A percentile compares a stretch with the other conserved stretches of the same genome.
Evolutionary conservation across 2,888 invertebrate species (phyloP).

Genomic region (Nephrotoma appendiculata): DNA sequence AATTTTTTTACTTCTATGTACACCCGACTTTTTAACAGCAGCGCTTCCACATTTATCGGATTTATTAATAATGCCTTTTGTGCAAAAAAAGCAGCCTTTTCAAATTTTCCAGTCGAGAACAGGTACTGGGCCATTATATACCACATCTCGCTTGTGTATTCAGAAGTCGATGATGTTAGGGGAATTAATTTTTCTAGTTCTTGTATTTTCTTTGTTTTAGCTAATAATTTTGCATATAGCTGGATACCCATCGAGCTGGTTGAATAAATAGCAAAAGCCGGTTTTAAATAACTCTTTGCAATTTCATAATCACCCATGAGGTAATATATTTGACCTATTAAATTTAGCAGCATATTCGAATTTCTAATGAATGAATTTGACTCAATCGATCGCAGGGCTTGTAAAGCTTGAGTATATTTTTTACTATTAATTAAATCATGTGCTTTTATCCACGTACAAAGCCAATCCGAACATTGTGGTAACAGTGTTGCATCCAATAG

Average conservation of each 20-base stretch:
- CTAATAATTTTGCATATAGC: conserved; percentile 44
- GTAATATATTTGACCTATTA: conserved; percentile 58
- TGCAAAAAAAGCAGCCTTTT: conserved; percentile 55
- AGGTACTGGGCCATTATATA: conserved; percentile 60
- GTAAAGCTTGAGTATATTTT: conserved; percentile 52
- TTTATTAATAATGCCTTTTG: conserved; percentile 54
- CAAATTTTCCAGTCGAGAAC: conserved; percentile 40
- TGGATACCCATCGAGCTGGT: conserved; percentile 45
- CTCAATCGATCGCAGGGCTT: conserved; percentile 50
- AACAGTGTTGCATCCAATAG: conserved; percentile 39
- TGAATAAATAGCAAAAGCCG: conserved; percentile 35
- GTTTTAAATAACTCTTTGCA: conserved; percentile 36
- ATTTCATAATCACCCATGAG: conserved; percentile 53
- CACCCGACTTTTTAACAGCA: conserved; percentile 51
- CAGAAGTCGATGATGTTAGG: conserved; percentile 24
- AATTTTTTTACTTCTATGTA: conserved; percentile 23
- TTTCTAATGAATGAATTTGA: conserved; percentile 47
- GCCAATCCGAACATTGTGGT: conserved; percentile 35
- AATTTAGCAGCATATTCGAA: conserved; percentile 49
- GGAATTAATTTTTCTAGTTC: conserved; percentile 47
- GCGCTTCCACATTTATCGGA: conserved; percentile 53
- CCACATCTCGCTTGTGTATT: conserved; percentile 54
- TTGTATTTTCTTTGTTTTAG: conserved; percentile 39
- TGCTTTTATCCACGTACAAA: conserved; percentile 46
- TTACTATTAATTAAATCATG: conserved; percentile 48